Percentiles rank a stretch among this genome's conserved stretches.
Evolutionary conservation across 1,140 invertebrate species (phyloP).

Genomic region (Drosophila murphyi): DNA sequence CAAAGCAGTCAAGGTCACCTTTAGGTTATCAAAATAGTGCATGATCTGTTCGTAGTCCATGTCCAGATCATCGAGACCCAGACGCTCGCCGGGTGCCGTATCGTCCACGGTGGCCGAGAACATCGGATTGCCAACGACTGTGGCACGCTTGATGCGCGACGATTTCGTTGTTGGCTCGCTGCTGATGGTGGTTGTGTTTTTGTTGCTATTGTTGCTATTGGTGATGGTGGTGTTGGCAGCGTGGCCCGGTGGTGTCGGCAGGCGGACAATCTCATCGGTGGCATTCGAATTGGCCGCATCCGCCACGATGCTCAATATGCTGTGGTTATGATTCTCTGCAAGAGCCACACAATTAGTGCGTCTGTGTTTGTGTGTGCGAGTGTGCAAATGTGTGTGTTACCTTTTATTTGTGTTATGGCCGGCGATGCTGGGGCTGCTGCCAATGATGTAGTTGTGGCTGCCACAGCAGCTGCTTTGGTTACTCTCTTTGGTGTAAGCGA

Average conservation of each 20-base stretch:
- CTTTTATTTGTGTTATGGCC: constrained; percentile 42
- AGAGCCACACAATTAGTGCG: not conserved
- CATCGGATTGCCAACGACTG: constrained; percentile 95
- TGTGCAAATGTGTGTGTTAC: not conserved
- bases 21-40: constrained; percentile 98
- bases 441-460: not conserved
- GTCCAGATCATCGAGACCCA: constrained; percentile 92
- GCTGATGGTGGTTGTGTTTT: constrained; percentile 45
- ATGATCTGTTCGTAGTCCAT: constrained; percentile 99
- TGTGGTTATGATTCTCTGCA: constrained; percentile 54
- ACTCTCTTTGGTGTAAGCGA: constrained; percentile 83
- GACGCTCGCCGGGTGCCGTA: constrained; percentile 85
- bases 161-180: constrained; percentile 85
- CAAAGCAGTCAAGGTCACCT: constrained; percentile 86
- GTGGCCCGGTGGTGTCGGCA: constrained; percentile 49
- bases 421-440: constrained; percentile 25
- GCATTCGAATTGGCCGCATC: constrained; percentile 74
- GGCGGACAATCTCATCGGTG: constrained; percentile 69
- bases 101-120: constrained; percentile 87
- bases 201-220: not conserved
- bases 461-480: constrained; percentile 55
- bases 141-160: constrained; percentile 89
- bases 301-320: constrained; percentile 67
- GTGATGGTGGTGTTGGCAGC: constrained; percentile 40
- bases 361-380: not conserved